These are phyloP conservation scores for Cyclura pinguis DNA, from an alignment of 2,797 vertebrate species.

Conservation along the genomic window DNA sequence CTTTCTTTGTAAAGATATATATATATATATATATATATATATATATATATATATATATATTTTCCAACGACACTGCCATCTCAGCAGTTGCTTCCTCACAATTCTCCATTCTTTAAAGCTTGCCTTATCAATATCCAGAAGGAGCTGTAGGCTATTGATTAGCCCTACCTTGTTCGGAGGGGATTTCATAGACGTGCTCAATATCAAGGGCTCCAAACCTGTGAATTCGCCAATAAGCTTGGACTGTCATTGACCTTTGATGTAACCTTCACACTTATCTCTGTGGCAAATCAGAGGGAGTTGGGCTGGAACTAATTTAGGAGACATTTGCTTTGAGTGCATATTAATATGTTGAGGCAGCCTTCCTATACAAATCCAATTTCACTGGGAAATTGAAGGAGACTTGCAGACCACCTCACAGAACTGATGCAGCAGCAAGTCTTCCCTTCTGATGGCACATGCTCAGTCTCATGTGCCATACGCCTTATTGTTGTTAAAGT, in stretches of 20 bases:
- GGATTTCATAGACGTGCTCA: conserved; percentile 69
- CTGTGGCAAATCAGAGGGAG: conserved; percentile 54
- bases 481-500: not conserved
- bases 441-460: too few species aligned
- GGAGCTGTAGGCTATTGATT: conserved; percentile 66
- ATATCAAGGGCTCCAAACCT: conserved; percentile 62
- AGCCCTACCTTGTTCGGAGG: conserved; percentile 37
- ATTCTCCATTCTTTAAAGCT: conserved; percentile 15
- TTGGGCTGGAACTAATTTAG: conserved; percentile 32
- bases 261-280: conserved; percentile 57
- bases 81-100: not conserved
- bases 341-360: conserved; percentile 61
- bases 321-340: conserved; percentile 51
- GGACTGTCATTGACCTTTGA: conserved; percentile 53
- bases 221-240: conserved; percentile 58
- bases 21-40: not conserved
- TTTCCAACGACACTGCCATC: not conserved
- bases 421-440: not conserved
- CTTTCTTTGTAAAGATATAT: not conserved
- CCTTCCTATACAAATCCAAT: conserved; percentile 59
- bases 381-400: conserved; percentile 57
- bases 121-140: conserved; percentile 70
- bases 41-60: not conserved
- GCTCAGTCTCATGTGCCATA: too few species aligned
- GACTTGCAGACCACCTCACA: conserved; percentile 20